These are phyloP conservation scores for Argentina silus DNA, from an alignment of 2,797 vertebrate genomes.

Conservation along the genomic window DNA sequence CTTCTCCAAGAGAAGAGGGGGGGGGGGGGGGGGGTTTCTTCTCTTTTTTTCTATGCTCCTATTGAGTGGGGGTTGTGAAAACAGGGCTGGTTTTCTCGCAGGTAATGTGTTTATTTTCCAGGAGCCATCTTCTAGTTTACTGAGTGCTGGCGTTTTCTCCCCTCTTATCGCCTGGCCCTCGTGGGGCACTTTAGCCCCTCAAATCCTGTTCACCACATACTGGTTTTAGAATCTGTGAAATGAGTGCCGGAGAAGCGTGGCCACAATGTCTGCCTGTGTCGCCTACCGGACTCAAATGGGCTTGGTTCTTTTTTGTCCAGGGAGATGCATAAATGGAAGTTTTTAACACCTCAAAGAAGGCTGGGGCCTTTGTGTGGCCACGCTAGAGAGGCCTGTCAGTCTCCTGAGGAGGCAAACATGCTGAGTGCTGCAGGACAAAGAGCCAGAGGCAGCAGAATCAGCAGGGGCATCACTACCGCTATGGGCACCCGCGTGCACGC, in stretches of 20 bases:
- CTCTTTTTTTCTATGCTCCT: not conserved
- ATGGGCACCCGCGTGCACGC: constrained; percentile 53
- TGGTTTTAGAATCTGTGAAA: constrained; percentile 87
- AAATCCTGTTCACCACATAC: constrained; percentile 87
- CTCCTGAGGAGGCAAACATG: constrained; percentile 81
- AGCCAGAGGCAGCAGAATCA: constrained; percentile 76
- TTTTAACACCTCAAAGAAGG: constrained; percentile 88
- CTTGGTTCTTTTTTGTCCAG: constrained; percentile 78
- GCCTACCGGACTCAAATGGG: constrained; percentile 82
- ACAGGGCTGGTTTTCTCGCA: constrained; percentile 69
- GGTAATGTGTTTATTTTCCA: constrained; percentile 82
- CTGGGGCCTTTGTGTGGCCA: constrained; percentile 81
- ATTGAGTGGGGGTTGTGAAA: constrained; percentile 65
- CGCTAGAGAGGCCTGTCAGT: constrained; percentile 80
- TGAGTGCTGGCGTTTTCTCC: constrained; percentile 71
- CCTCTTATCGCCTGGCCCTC: constrained; percentile 84
- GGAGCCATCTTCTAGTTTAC: constrained; percentile 80
- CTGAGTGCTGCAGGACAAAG: constrained; percentile 85
- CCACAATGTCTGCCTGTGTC: constrained; percentile 84
- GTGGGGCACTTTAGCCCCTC: constrained; percentile 82
- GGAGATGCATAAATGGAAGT: constrained; percentile 87
- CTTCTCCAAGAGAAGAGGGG: not conserved
- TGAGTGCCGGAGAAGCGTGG: constrained; percentile 82
- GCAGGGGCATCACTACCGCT: constrained; percentile 77
- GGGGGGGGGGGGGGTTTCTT: too few species aligned